Percentiles rank a stretch among this genome's conserved stretches.
phyloP scores from a whole-genome alignment of 1,140 invertebrate genomes.

The Bombyx mandarina region DNA sequence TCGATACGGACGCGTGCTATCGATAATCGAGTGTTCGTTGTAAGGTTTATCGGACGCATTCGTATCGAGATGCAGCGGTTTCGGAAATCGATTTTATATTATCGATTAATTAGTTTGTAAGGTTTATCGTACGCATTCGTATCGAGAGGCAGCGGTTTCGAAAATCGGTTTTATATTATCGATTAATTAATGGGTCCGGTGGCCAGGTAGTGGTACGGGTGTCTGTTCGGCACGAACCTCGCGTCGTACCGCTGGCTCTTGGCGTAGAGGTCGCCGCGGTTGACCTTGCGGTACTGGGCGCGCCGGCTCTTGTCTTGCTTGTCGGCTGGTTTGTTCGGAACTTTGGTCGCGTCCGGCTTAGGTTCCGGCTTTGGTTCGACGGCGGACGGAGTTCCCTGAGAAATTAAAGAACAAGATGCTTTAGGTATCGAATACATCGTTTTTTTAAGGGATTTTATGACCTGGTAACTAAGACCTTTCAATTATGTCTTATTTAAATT shows the following conservation, averaged over 20 bases:
- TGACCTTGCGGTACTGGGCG: constrained; percentile 44
- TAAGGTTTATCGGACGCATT: not conserved
- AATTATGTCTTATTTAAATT: too few species aligned
- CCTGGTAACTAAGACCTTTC: too few species aligned
- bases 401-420: not conserved
- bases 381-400: constrained; percentile 31
- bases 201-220: constrained; percentile 55
- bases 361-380: constrained; percentile 19
- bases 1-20: too few species aligned
- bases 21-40: too few species aligned
- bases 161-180: not conserved
- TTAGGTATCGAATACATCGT: too few species aligned
- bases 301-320: constrained; percentile 38
- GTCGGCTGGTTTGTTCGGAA: constrained; percentile 29
- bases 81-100: too few species aligned
- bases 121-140: not conserved
- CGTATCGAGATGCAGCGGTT: too few species aligned
- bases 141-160: too few species aligned
- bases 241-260: constrained; percentile 57
- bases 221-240: constrained; percentile 47
- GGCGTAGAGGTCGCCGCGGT: constrained; percentile 49
- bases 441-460: too few species aligned
- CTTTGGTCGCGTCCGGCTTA: constrained; percentile 24
- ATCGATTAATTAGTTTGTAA: constrained; percentile 23
- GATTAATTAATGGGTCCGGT: constrained; percentile 53